Evolutionary conservation across 2,888 invertebrate genomes (phyloP).

Genomic region (Cryptocheilus praepositus): DNA sequence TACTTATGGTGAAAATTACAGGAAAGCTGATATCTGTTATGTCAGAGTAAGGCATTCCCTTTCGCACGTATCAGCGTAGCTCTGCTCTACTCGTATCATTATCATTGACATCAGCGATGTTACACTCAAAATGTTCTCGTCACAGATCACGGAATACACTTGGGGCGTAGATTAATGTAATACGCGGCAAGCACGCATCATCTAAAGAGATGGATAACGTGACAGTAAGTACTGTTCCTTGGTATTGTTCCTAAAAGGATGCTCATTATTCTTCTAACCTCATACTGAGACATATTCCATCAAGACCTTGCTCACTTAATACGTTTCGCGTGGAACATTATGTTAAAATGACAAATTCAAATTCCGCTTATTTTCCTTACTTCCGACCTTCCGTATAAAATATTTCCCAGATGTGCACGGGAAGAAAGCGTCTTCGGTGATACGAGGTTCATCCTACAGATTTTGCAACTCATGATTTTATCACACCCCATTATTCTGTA

Average conservation of each 20-base stretch:
- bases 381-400: too few species aligned
- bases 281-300: neutral
- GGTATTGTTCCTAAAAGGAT: too few species aligned
- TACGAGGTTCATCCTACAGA: too few species aligned
- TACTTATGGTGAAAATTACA: slow-evolving; percentile 1
- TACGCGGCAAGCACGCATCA: slow-evolving; percentile 8
- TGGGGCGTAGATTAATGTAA: slow-evolving; percentile 38
- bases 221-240: slow-evolving; percentile 42
- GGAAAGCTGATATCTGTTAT: slow-evolving; percentile 7
- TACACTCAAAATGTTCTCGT: slow-evolving; percentile 42
- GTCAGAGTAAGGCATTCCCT: slow-evolving; percentile 14
- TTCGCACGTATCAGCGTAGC: slow-evolving; percentile 2
- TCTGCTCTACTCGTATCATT: slow-evolving; percentile 5
- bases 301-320: too few species aligned
- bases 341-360: too few species aligned
- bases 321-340: too few species aligned
- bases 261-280: neutral
- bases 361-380: too few species aligned
- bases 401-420: too few species aligned
- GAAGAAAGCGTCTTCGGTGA: too few species aligned
- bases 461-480: too few species aligned
- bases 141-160: slow-evolving; percentile 31
- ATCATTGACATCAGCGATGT: slow-evolving; percentile 17
- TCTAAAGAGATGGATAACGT: slow-evolving; percentile 49
- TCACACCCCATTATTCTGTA: too few species aligned